phyloP scores from a whole-genome alignment of 2,888 invertebrate species.

The Nebria salina region DNA sequence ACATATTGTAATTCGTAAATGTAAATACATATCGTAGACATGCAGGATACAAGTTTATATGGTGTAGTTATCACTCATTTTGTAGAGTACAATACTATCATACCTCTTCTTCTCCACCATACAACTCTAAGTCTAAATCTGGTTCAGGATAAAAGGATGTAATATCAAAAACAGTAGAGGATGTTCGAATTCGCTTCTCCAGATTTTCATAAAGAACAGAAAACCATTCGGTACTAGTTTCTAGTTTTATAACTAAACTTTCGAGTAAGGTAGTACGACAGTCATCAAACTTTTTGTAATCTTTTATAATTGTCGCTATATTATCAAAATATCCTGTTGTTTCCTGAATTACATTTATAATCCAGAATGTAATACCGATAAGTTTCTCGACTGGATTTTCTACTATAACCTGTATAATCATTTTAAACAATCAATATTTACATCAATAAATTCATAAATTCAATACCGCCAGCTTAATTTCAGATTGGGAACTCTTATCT shows the following conservation, averaged over 20 bases:
- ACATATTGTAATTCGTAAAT: too few species aligned
- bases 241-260: constrained; percentile 3
- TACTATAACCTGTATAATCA: not conserved
- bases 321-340: constrained; percentile 12
- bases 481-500: not conserved
- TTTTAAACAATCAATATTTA: not conserved
- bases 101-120: not conserved
- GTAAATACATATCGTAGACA: too few species aligned
- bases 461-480: not conserved
- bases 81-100: too few species aligned
- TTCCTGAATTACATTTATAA: not conserved
- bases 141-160: not conserved
- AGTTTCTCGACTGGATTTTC: not conserved
- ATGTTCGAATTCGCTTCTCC: constrained; percentile 1
- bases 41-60: too few species aligned
- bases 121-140: not conserved
- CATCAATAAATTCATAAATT: not conserved
- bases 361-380: constrained; percentile 1
- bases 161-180: constrained; percentile 8
- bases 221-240: constrained; percentile 5
- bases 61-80: too few species aligned
- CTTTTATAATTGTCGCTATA: constrained; percentile 6
- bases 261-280: constrained; percentile 7
- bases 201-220: constrained; percentile 7
- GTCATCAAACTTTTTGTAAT: not conserved